Percentiles rank a stretch among this genome's conserved stretches.
Evolutionary conservation across 2,113 vertebrate genomes (phyloP).

Genomic region (Dasypus novemcinctus): DNA sequence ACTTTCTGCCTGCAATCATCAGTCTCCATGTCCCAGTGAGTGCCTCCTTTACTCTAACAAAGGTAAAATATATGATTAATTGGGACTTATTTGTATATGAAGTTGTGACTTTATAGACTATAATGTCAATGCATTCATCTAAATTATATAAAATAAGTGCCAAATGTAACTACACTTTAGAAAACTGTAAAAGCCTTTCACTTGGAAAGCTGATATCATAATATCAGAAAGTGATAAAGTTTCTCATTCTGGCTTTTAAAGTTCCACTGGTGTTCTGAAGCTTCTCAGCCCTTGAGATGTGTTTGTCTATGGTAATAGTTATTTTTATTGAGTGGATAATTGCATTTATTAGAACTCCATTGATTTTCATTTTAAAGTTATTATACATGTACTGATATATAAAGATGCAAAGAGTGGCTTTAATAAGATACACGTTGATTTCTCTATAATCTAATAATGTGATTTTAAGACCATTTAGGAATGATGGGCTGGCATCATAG

Average conservation of each 20-base stretch:
- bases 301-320: not conserved
- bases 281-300: not conserved
- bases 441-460: not conserved
- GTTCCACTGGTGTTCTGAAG: not conserved
- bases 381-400: not conserved
- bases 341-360: not conserved
- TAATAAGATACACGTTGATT: not conserved
- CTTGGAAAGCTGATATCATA: not conserved
- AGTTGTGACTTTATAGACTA: not conserved
- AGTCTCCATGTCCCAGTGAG: no score
- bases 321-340: not conserved
- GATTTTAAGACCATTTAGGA: not conserved
- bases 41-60: no score
- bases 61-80: not conserved
- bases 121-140: not conserved
- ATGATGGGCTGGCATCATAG: fast-evolving
- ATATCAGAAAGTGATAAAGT: not conserved
- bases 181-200: not conserved
- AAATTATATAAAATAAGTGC: not conserved
- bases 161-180: not conserved
- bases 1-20: no score
- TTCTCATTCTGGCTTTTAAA: not conserved
- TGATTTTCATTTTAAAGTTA: not conserved
- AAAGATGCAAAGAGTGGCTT: not conserved
- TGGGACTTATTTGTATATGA: not conserved